phyloP scores from a whole-genome alignment of 2,888 invertebrate species.

The Anarsia innoxiella region DNA sequence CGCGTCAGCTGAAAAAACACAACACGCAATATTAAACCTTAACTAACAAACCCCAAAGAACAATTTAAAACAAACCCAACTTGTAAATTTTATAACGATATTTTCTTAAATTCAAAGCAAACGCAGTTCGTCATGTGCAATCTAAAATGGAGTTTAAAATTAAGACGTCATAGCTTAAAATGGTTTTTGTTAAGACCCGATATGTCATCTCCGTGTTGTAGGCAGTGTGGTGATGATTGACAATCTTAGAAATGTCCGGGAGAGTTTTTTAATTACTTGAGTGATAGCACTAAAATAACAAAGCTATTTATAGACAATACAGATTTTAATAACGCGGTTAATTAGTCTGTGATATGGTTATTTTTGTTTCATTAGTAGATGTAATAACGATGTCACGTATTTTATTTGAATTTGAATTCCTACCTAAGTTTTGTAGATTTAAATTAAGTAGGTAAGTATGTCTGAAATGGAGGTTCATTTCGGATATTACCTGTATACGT shows the following conservation, averaged over 20 bases:
- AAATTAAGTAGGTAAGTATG: too few relatives aligned
- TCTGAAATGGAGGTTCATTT: too few relatives aligned
- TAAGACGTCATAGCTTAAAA: conserved; percentile 23
- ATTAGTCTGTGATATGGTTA: too few relatives aligned
- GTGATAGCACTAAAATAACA: too few relatives aligned
- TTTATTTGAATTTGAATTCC: too few relatives aligned
- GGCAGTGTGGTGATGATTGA: background rate
- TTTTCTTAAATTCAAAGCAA: conserved; percentile 62
- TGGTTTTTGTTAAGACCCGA: conserved; percentile 35
- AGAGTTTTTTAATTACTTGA: conserved; percentile 1
- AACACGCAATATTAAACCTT: conserved; percentile 32
- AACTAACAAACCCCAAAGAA: conserved; percentile 24
- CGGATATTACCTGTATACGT: too few relatives aligned
- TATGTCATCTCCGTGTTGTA: conserved; percentile 43
- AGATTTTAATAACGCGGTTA: too few relatives aligned
- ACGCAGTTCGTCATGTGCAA: conserved; percentile 32
- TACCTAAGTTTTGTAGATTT: too few relatives aligned
- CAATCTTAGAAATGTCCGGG: conserved; percentile 4
- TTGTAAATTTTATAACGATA: conserved; percentile 50
- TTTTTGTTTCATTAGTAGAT: too few relatives aligned
- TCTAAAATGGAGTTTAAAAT: conserved; percentile 25
- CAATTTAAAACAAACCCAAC: conserved; percentile 22
- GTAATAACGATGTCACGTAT: too few relatives aligned
- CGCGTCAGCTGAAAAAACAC: conserved; percentile 63
- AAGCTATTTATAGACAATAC: too few relatives aligned